A percentile compares a stretch with the other conserved stretches of the same genome.
Conservation (phyloP, 2,888 invertebrate species). For the Lepidonotus clava region DNA sequence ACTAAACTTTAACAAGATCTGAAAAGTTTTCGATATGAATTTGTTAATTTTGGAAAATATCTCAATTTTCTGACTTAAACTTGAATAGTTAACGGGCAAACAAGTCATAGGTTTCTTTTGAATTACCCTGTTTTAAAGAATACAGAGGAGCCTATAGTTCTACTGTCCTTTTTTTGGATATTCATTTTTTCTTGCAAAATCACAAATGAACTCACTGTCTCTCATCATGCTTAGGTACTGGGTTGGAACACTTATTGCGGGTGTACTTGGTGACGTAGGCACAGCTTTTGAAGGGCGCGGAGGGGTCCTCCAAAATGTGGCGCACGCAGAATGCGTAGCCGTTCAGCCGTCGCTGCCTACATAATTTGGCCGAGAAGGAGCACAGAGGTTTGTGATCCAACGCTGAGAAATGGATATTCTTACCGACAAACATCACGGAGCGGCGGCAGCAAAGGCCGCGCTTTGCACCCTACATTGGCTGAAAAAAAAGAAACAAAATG, state of each 20-base stretch:
- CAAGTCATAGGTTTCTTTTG: too few species aligned
- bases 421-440: constrained; percentile 81
- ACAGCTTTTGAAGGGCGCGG: constrained; percentile 92
- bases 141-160: too few species aligned
- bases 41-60: too few species aligned
- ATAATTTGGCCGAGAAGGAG: constrained; percentile 81
- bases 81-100: too few species aligned
- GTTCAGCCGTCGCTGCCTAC: constrained; percentile 84
- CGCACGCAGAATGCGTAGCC: constrained; percentile 89
- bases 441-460: constrained; percentile 42
- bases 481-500: not conserved
- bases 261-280: constrained; percentile 83
- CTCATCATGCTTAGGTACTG: constrained; percentile 81
- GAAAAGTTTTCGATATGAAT: too few species aligned
- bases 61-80: too few species aligned
- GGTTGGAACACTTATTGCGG: constrained; percentile 81
- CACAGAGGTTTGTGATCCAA: constrained; percentile 82
- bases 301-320: constrained; percentile 91
- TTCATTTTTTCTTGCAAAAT: too few species aligned
- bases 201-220: constrained; percentile 77
- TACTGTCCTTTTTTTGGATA: too few species aligned
- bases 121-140: too few species aligned
- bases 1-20: too few species aligned
- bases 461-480: constrained; percentile 53
- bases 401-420: constrained; percentile 82